Base-by-base conservation (phyloP, 1,140 invertebrate genomes). In the Thaumetopoea pityocampa region DNA sequence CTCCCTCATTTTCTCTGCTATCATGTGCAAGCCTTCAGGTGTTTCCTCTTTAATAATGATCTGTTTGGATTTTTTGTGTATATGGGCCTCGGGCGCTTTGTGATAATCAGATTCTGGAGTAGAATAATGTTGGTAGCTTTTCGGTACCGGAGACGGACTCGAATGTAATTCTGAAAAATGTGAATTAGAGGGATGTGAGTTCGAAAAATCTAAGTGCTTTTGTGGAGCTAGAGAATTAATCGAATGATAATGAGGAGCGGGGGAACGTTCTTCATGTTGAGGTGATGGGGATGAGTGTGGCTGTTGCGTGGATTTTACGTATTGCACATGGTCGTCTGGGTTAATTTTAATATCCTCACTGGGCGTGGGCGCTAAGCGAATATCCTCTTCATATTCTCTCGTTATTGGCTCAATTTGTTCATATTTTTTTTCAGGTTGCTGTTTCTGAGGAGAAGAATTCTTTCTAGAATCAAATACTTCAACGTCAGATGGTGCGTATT, bases 21-120 rank as follows among this genome's bases (percentile, higher is more conserved):
- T 41, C 6, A 50, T 51, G 9, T 69, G 53, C 7, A 47, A 43
- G 40, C 71, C 67, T 16, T 72, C 68, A 4, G 72, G 62, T 11
- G 61, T 61, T 47, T 85, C 77, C 14, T 82, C 67, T 32, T 77
- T 54, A n/a, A 69, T 67, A 16, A 70, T 64, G 11, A 70, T 57
- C 5, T 48, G 56, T 42, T 77, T 70, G 2, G 67, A 58, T 46
- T 78, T 73, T 47, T 76, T 77, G 3, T 67, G 54, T 3, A 69
- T 33, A 7, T 54, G 37, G n/a, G 66, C 50, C 2, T 47, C 32
- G 10, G 55, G 29, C 5, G 44, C 36, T 17, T 60, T 49, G 26
- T 56, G 44, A 9, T 43, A 18, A 19, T 50, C 33, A 7, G 43
- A 11, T 16, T 19, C n/a, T 6, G 43, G 20, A 19, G 23, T 26